Evolutionary conservation across 2,113 vertebrate species (phyloP), one percentile per base, ranked within the genome.

Genomic region (Tringa solitaria): DNA sequence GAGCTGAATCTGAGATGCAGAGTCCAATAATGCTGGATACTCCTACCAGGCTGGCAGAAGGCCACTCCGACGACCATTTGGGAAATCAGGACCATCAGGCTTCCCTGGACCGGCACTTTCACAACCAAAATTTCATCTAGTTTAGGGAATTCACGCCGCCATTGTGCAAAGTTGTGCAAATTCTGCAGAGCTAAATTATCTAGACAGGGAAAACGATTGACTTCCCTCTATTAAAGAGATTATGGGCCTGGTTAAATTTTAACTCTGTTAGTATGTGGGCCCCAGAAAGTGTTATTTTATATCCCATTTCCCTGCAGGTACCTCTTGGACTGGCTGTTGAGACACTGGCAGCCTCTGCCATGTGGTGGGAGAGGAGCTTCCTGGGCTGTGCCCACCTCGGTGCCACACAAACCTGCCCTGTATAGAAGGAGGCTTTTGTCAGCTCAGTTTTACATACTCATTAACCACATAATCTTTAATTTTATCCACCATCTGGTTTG

Each of bases 11-110:
- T 22, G 54, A 93, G 81, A 61, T 7, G 27, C n/a, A 56, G 64
- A 63, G 48, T 45, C 48, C 51, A 46, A 0, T 46, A 84, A 68
- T 16, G 39, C 23, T 8, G 35, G 43, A 37, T 24, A 12, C 35
- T 72, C 0, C 2, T 90, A 83, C 88, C 90, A 95, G 89, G 50
- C 70, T 95, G 93, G 86, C 83, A 86, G 83, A 79, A 90, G 68
- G 91, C 68, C 32, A 14, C 76, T 74, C 46, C 6, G 4, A 84
- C 45, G 68, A 84, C 68, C n/a, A 3, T 51, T 59, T 59, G 79
- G 72, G 68, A 87, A 84, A 80, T 70, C 50, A 59, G 32, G 9
- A 37, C n/a, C 59, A 33, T 80, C 17, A 67, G 79, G 41, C 79
- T 70, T 88, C 64, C 51, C 59, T 56, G 43, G 73, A 60, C 18